phyloP scores from a whole-genome alignment of 2,113 vertebrate genomes.

The Corythornis cristatus region DNA sequence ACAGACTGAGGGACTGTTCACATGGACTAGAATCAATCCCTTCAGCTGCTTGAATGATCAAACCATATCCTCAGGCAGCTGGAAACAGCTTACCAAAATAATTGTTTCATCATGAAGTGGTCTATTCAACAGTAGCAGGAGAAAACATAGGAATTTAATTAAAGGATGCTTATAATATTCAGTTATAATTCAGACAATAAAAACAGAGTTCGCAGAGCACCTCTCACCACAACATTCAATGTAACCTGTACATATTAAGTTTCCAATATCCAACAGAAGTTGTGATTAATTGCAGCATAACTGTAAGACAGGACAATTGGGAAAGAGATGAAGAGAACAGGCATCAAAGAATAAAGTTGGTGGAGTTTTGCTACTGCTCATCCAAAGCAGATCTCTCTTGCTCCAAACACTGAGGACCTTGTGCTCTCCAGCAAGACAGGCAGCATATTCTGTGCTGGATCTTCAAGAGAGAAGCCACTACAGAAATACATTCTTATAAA shows the following conservation, averaged over 20 bases:
- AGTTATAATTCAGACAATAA: neutral
- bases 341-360: neutral
- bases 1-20: conserved; percentile 42
- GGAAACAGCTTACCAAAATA: conserved; percentile 54
- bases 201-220: neutral
- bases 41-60: conserved; percentile 57
- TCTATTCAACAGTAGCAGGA: neutral
- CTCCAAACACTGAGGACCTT: neutral
- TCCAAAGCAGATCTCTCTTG: neutral
- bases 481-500: neutral
- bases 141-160: neutral
- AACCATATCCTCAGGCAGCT: conserved; percentile 36
- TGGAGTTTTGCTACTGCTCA: neutral
- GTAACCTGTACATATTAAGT: neutral
- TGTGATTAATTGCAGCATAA: neutral
- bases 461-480: neutral
- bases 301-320: neutral
- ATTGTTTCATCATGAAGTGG: conserved; percentile 48
- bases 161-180: neutral
- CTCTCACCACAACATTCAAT: neutral
- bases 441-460: accelerated
- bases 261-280: neutral
- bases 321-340: neutral
- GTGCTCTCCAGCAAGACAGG: neutral
- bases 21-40: conserved; percentile 37